These are phyloP conservation scores for Caenorhabditis becei DNA, from an alignment of 2,888 invertebrate species.

Conservation along the genomic window DNA sequence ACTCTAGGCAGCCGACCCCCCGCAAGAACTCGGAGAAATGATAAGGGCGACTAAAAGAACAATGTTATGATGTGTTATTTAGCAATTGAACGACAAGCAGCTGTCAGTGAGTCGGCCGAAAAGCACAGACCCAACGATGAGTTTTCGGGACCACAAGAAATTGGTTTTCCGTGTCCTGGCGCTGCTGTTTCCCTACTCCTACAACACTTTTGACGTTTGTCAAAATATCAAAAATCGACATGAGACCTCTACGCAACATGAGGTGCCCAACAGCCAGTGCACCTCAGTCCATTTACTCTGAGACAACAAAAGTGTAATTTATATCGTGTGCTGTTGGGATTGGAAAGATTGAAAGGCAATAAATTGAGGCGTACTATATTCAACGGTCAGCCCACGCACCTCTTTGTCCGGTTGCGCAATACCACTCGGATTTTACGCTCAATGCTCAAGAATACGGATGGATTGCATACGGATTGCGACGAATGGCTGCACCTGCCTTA, in stretches of 20 bases:
- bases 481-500: slow-evolving; percentile 39
- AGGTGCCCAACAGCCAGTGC: background rate
- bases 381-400: slow-evolving; percentile 31
- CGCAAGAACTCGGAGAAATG: slow-evolving; percentile 27
- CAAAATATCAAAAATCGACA: slow-evolving; percentile 53
- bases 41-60: slow-evolving; percentile 52
- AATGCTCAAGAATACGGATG: slow-evolving; percentile 56
- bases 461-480: slow-evolving; percentile 25
- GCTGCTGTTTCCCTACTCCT: background rate
- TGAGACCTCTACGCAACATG: background rate
- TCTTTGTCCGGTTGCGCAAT: slow-evolving; percentile 57
- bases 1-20: slow-evolving; percentile 3
- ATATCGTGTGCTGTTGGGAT: slow-evolving; percentile 44
- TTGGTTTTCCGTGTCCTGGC: slow-evolving; percentile 23
- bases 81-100: slow-evolving; percentile 60
- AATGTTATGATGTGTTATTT: slow-evolving; percentile 60
- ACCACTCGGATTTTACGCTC: slow-evolving; percentile 52
- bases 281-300: slow-evolving; percentile 1
- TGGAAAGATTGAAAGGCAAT: slow-evolving; percentile 40
- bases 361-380: slow-evolving; percentile 55
- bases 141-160: slow-evolving; percentile 60
- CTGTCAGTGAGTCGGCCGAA: slow-evolving; percentile 33
- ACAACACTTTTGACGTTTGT: slow-evolving; percentile 29
- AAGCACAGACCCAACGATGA: slow-evolving; percentile 49
- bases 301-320: slow-evolving; percentile 52